Percentiles rank a stretch among this genome's conserved stretches.
phyloP scores from a whole-genome alignment of 2,888 invertebrate species.

The Cyclophora albipunctata region DNA sequence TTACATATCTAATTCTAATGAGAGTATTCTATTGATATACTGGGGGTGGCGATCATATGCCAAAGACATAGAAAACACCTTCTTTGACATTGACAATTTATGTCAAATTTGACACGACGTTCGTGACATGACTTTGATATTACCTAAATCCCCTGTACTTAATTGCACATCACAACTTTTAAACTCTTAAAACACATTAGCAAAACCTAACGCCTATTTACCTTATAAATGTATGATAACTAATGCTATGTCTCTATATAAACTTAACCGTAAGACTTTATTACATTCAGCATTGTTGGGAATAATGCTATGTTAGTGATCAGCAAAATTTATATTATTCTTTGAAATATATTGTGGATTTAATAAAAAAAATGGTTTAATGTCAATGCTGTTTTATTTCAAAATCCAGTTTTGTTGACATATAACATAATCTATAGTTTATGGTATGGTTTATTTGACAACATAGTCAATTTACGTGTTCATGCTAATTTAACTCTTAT shows the following conservation, averaged over 20 bases:
- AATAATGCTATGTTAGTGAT: conserved; percentile 53
- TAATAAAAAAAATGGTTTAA: conserved; percentile 69
- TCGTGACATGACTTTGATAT: not conserved
- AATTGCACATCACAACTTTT: conserved; percentile 19
- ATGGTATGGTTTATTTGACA: too few relatives aligned
- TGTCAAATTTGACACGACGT: too few relatives aligned
- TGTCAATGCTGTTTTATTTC: conserved; percentile 53
- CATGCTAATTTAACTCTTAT: too few relatives aligned
- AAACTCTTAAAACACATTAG: conserved; percentile 1
- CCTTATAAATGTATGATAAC: not conserved
- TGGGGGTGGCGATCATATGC: too few relatives aligned
- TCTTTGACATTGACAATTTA: too few relatives aligned
- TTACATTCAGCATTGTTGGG: conserved; percentile 46
- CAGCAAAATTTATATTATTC: conserved; percentile 71
- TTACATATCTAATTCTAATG: not conserved
- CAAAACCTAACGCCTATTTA: not conserved
- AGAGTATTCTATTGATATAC: too few relatives aligned
- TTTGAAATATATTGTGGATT: conserved; percentile 73
- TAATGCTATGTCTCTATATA: not conserved
- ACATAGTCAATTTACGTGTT: too few relatives aligned
- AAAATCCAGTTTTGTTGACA: too few relatives aligned
- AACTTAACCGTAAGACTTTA: conserved; percentile 39
- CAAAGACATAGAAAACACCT: too few relatives aligned
- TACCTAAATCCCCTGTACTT: not conserved
- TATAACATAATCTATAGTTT: too few relatives aligned